Evolutionary conservation across 2,113 vertebrate species (phyloP).

Genomic region (Cisticola juncidis): DNA sequence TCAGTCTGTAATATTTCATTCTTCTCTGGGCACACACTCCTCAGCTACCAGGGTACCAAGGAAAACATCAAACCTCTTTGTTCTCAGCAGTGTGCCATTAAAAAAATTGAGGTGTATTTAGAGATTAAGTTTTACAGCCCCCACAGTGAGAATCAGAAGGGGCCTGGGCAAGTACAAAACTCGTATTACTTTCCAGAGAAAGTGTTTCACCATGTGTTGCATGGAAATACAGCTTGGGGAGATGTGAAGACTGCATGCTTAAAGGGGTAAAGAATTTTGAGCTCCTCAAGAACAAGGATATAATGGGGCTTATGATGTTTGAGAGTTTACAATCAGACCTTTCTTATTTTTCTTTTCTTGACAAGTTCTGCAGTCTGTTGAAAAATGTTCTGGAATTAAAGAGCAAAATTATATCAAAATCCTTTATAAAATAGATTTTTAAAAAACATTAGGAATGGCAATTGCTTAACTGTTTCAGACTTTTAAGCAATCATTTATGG

Average conservation of each 20-base stretch:
- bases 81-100: background rate
- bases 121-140: background rate
- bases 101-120: background rate
- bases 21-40: background rate
- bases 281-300: background rate
- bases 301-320: background rate
- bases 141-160: background rate
- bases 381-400: background rate
- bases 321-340: background rate
- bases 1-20: background rate
- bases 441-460: background rate
- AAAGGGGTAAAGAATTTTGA: background rate
- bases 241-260: background rate
- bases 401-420: background rate
- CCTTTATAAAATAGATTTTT: background rate
- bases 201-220: background rate
- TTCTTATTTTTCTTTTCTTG: background rate
- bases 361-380: background rate
- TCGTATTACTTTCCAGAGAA: background rate
- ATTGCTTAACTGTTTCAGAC: background rate
- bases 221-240: accelerated
- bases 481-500: background rate
- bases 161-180: background rate
- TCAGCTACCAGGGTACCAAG: background rate
- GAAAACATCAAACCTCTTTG: background rate